Conservation (phyloP, 2,797 vertebrate species). For the Helostoma temminkii region DNA sequence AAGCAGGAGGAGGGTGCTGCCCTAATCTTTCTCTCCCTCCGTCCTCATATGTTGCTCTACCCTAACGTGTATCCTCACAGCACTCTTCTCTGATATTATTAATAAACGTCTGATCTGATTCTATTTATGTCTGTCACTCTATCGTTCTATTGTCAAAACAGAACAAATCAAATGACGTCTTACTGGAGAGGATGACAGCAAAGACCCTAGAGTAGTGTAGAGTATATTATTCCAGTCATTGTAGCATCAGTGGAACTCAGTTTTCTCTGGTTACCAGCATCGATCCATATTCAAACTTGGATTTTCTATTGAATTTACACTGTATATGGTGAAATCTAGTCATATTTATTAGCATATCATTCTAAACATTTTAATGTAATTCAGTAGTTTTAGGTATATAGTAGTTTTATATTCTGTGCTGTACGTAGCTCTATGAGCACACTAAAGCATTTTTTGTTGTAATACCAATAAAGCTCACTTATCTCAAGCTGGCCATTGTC, state of each 20-base stretch:
- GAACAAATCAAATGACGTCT: slow-evolving; percentile 21
- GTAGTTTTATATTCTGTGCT: no score
- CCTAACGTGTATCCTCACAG: slow-evolving; percentile 23
- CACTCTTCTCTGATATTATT: slow-evolving; percentile 28
- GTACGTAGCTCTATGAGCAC: no score
- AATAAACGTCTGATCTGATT: not conserved
- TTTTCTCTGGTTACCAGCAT: not conserved
- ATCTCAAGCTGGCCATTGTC: no score
- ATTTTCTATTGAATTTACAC: no score
- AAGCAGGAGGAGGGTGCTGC: slow-evolving; percentile 8
- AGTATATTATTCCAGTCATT: not conserved
- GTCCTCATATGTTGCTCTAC: slow-evolving; percentile 17
- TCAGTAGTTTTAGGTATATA: no score
- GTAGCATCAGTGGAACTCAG: not conserved
- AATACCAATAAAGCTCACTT: no score
- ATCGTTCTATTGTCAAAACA: slow-evolving; percentile 19
- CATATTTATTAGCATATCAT: no score
- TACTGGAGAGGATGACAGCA: not conserved
- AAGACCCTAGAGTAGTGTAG: not conserved
- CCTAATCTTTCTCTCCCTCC: slow-evolving; percentile 4
- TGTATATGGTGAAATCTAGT: no score
- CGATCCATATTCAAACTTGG: no score
- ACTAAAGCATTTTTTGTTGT: no score
- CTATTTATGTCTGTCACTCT: not conserved
- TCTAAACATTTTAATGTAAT: no score